Conservation (phyloP, 2,888 invertebrate genomes). For the Nymphalis c-album region DNA sequence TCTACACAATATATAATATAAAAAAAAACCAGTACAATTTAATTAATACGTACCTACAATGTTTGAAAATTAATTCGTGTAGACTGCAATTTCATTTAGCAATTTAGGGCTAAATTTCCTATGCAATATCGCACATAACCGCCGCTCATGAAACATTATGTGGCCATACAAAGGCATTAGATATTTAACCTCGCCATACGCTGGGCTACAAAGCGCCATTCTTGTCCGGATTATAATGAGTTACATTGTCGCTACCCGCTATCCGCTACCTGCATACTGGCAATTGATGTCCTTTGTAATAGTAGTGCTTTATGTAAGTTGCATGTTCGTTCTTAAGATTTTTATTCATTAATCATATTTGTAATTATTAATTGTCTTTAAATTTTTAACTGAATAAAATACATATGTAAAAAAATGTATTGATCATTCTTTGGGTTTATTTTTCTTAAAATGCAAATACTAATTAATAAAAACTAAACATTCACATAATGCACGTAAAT, state of each 20-base stretch:
- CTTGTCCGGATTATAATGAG: slow-evolving; percentile 66
- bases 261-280: slow-evolving; percentile 35
- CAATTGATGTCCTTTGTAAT: slow-evolving; percentile 41
- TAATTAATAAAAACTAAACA: too few species aligned
- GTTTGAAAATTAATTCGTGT: slow-evolving; percentile 29
- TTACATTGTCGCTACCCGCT: slow-evolving; percentile 62
- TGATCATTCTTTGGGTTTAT: neutral
- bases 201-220: slow-evolving; percentile 59
- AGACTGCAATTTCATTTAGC: slow-evolving; percentile 37
- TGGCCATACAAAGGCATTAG: slow-evolving; percentile 46
- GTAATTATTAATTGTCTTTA: neutral
- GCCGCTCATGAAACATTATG: slow-evolving; percentile 44
- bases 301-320: slow-evolving; percentile 18
- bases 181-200: slow-evolving; percentile 58
- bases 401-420: too few species aligned
- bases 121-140: slow-evolving; percentile 42
- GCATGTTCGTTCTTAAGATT: slow-evolving; percentile 21
- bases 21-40: slow-evolving; percentile 17
- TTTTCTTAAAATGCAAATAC: neutral
- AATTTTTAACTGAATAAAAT: too few species aligned
- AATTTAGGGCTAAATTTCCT: slow-evolving; percentile 41
- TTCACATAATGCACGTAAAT: too few species aligned
- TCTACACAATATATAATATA: neutral
- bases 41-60: slow-evolving; percentile 19
- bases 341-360: neutral